These are phyloP conservation scores for Physella acuta DNA, from an alignment of 1,140 invertebrate genomes.

Conservation along the genomic window DNA sequence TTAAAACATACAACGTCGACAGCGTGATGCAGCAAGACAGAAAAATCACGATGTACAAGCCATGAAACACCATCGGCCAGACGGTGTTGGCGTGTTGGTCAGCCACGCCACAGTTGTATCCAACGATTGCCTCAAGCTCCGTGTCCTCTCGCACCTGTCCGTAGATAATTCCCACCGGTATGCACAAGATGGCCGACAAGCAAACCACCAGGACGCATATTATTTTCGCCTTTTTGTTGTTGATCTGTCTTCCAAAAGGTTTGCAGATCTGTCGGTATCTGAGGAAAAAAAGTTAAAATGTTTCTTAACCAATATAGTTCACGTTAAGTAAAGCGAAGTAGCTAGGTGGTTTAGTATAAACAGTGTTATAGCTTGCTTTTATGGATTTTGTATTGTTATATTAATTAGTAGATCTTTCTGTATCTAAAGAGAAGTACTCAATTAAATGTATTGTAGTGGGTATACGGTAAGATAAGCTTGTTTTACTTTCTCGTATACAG, in stretches of 20 bases:
- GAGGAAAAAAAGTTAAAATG: neutral
- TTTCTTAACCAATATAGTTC: too few relatives aligned
- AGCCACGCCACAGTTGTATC: neutral
- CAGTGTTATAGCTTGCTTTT: too few relatives aligned
- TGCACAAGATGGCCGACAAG: neutral
- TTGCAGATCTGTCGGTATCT: constrained; percentile 8
- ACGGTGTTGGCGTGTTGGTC: constrained; percentile 1
- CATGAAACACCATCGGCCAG: neutral
- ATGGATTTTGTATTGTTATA: too few relatives aligned
- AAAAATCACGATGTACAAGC: neutral
- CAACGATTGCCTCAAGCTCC: neutral
- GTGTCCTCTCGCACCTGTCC: neutral
- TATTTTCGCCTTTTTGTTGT: neutral
- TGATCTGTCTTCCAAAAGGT: neutral
- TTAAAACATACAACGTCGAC: neutral
- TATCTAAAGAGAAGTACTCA: too few relatives aligned
- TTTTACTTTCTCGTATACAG: too few relatives aligned
- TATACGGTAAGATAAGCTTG: too few relatives aligned
- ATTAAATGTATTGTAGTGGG: too few relatives aligned
- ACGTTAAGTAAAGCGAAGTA: too few relatives aligned
- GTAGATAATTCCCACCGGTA: constrained; percentile 4
- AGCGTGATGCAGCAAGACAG: neutral
- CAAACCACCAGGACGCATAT: neutral
- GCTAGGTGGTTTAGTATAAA: too few relatives aligned
- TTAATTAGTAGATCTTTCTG: too few relatives aligned